Base-by-base conservation (phyloP, 2,113 vertebrate genomes). In the Oreochromis tanganicae region DNA sequence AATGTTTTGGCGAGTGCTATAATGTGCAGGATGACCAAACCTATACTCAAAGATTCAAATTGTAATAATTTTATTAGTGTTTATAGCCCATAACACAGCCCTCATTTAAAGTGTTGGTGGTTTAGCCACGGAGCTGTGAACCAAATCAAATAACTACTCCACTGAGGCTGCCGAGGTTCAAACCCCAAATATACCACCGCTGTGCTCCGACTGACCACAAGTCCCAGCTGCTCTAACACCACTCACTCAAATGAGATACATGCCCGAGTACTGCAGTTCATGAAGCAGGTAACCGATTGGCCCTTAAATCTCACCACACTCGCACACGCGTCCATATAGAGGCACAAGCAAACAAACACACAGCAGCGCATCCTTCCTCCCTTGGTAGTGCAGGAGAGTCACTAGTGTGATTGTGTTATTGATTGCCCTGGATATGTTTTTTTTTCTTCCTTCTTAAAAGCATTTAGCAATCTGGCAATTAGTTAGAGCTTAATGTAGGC, bases 401-500 rank as follows among this genome's bases (percentile, higher is more conserved):
- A 86, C 90, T 93, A 91, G 91, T 92, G 93, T 88, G 92, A 95
- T 91, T 96, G 91, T 88, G 91, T 94, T 97, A 98, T 97, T 96
- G 97, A 98, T 98, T 95, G 88, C 68, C 91, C 92, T 95, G 96
- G 95, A 97, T 97, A 97, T 91, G 93, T 96, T 97, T 97, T 93
- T 93, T 93, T 94, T 87, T 88, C 80, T 89, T 89, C 91, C 93
- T 93, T 92, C 95, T 95, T 95, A 96, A 97, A 98, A 98, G 97
- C 97, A 96, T 97, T 97, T 98, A 96, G 94, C 96, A 96, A 96
- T 97, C 93, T 91, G 92, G 94, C 97, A 98, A 97, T 99, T 98
- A 98, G 97, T 98, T 98, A 96, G 95, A 96, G 93, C 96, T 98
- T 98, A 98, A 98, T 98, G 97, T 93, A 96, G 96, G 97, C 97